A percentile compares a stretch with the other conserved stretches of the same genome.
phyloP scores from a whole-genome alignment of 2,888 invertebrate species.

The Ectemnius continuus region DNA sequence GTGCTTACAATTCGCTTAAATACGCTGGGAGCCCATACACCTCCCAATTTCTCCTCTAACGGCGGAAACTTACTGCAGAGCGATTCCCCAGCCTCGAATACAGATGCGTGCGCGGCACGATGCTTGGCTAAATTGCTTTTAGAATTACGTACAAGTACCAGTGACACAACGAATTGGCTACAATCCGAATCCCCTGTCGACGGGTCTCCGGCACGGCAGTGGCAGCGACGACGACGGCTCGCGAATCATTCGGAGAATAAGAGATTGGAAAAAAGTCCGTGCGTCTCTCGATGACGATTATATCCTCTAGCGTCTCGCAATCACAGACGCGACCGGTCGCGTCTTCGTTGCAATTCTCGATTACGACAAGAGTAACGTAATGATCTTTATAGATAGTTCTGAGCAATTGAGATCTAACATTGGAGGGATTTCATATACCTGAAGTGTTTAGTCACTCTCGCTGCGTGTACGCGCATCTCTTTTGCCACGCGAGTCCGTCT shows the following conservation, averaged over 20 bases:
- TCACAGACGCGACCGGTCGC: conserved; percentile 38
- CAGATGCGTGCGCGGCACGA: not conserved
- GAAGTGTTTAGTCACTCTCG: conserved; percentile 55
- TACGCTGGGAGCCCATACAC: not conserved
- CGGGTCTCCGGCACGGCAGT: not conserved
- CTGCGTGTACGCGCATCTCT: conserved; percentile 11
- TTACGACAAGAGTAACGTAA: conserved; percentile 42
- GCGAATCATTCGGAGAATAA: not conserved
- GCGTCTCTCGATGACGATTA: conserved; percentile 34
- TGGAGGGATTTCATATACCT: conserved; percentile 70
- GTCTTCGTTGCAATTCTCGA: conserved; percentile 47
- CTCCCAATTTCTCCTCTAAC: not conserved
- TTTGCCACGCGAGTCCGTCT: conserved; percentile 22
- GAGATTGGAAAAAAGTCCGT: conserved; percentile 14
- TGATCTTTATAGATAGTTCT: conserved; percentile 62
- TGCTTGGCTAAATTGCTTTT: not conserved
- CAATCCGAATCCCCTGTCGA: conserved; percentile 30
- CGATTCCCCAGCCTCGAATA: not conserved
- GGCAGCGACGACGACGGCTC: no score
- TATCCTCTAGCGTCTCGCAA: conserved; percentile 30
- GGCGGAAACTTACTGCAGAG: not conserved
- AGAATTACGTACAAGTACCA: conserved; percentile 4
- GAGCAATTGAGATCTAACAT: conserved; percentile 73
- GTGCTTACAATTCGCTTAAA: not conserved
- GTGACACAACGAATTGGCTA: conserved; percentile 11